Evolutionary conservation across 2,797 vertebrate genomes (phyloP).

Genomic region (Ctenosaura bakeri): DNA sequence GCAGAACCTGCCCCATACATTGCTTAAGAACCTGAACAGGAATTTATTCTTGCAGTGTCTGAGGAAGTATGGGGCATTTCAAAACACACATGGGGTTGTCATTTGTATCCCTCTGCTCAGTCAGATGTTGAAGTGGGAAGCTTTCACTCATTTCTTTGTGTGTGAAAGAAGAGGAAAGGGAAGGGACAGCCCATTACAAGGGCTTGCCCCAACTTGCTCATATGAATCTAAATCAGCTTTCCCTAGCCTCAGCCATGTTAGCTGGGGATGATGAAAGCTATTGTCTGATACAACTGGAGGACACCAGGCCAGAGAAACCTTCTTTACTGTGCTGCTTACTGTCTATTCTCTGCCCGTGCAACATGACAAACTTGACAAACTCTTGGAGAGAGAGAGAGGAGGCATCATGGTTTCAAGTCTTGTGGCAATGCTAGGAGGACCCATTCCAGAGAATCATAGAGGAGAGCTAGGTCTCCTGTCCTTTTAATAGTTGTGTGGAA

Average conservation of each 20-base stretch:
- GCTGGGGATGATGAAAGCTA: no score
- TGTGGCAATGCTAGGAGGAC: neutral
- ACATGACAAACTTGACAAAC: neutral
- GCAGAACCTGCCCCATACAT: no score
- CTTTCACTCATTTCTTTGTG: neutral
- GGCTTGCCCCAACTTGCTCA: neutral
- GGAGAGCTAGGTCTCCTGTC: no score
- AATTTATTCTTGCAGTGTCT: no score
- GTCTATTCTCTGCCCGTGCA: neutral
- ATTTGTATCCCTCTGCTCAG: no score
- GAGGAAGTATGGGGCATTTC: no score
- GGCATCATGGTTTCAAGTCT: neutral
- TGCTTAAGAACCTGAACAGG: no score
- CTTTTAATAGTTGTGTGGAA: no score
- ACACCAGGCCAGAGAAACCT: no score
- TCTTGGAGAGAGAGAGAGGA: neutral
- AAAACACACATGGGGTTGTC: no score
- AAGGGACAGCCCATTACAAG: neutral
- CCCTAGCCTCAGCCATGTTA: neutral
- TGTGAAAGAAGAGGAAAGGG: neutral
- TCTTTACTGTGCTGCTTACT: no score
- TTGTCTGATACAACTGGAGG: no score
- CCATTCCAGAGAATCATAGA: neutral
- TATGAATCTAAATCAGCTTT: neutral
- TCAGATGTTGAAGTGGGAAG: neutral